A percentile compares a stretch with the other conserved stretches of the same genome.
phyloP scores from a whole-genome alignment of 1,140 invertebrate genomes.

The Battus philenor region DNA sequence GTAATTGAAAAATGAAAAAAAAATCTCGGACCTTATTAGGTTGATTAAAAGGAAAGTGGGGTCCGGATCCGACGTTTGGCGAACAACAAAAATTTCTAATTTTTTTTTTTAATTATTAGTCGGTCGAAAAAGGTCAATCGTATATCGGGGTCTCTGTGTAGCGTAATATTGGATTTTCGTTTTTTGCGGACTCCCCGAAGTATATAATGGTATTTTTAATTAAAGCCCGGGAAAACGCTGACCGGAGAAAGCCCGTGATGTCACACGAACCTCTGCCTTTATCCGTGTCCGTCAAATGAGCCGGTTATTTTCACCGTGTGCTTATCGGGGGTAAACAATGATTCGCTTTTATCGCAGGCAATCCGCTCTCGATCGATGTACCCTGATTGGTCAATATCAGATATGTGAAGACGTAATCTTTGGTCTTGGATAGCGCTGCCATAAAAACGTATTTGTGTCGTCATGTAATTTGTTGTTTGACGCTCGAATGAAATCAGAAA shows the following conservation, averaged over 20 bases:
- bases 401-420: constrained; percentile 7
- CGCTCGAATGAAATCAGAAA: too few species aligned
- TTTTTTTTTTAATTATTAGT: constrained; percentile 2
- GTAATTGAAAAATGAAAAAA: constrained; percentile 3
- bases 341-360: constrained; percentile 5
- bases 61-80: neutral
- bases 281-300: neutral
- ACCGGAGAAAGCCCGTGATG: neutral
- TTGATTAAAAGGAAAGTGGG: constrained; percentile 8
- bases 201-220: constrained; percentile 12
- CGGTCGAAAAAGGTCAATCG: constrained; percentile 1
- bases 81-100: constrained; percentile 1
- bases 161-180: constrained; percentile 5
- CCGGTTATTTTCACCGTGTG: neutral
- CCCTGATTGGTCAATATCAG: constrained; percentile 8
- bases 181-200: neutral
- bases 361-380: constrained; percentile 2
- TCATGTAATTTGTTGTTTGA: too few species aligned
- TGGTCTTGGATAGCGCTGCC: too few species aligned
- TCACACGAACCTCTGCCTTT: neutral
- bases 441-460: too few species aligned
- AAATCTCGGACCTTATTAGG: neutral
- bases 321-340: neutral
- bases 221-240: constrained; percentile 4
- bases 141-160: neutral